Percentiles rank a stretch among this genome's conserved stretches.
Evolutionary conservation across 2,888 invertebrate species (phyloP).

Genomic region (Stenodera caucasica): DNA sequence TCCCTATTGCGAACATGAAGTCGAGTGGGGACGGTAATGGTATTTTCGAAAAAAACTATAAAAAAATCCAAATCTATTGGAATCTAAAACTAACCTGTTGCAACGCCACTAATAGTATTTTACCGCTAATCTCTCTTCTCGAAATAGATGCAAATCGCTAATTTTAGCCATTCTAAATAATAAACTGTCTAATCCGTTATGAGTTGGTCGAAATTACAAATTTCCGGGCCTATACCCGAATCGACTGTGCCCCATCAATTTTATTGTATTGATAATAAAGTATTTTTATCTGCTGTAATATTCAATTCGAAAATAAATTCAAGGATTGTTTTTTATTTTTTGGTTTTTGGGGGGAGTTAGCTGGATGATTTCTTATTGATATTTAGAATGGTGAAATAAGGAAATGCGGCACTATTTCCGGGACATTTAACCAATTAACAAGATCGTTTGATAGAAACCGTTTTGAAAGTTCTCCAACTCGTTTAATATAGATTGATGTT

Average conservation of each 20-base stretch:
- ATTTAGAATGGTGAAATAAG: too few species aligned
- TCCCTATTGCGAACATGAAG: too few species aligned
- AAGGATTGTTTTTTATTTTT: too few species aligned
- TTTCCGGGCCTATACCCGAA: too few species aligned
- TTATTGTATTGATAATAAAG: too few species aligned
- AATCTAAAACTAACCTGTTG: constrained; percentile 22
- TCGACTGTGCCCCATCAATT: too few species aligned
- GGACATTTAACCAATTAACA: neutral
- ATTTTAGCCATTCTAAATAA: neutral
- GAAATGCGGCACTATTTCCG: neutral
- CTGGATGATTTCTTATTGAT: too few species aligned
- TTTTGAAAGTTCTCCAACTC: neutral
- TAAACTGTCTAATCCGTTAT: too few species aligned
- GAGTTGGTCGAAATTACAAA: too few species aligned
- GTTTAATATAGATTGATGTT: neutral
- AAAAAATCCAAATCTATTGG: neutral
- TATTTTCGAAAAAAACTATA: neutral
- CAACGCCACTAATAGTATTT: constrained; percentile 19
- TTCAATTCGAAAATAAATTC: too few species aligned
- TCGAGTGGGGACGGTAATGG: neutral
- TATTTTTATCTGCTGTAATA: too few species aligned
- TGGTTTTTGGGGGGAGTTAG: too few species aligned
- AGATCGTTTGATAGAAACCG: neutral
- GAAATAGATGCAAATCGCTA: constrained; percentile 19
- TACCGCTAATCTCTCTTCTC: constrained; percentile 14